These are phyloP conservation scores for Altica lythri DNA, from an alignment of 2,888 invertebrate genomes.

Conservation along the genomic window DNA sequence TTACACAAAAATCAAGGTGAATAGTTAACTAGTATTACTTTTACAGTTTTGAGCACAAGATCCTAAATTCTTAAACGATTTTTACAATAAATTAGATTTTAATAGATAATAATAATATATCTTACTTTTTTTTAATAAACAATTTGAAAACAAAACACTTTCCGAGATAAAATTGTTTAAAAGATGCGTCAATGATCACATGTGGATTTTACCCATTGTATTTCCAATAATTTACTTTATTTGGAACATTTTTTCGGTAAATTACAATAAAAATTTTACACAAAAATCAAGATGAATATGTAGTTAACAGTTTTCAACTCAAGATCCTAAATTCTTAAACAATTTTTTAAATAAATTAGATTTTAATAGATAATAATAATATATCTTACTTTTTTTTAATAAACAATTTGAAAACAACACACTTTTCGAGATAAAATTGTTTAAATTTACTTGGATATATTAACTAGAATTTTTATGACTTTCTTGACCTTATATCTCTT, in stretches of 20 bases:
- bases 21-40: neutral
- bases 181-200: no score
- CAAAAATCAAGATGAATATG: no score
- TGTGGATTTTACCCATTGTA: no score
- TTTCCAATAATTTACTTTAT: no score
- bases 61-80: neutral
- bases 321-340: neutral
- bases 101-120: neutral
- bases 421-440: neutral
- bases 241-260: no score
- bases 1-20: no score
- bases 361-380: neutral
- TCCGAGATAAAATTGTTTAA: neutral
- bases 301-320: neutral
- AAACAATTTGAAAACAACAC: neutral
- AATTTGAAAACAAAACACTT: neutral
- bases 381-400: neutral
- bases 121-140: neutral
- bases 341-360: neutral
- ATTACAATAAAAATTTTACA: no score
- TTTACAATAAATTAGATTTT: neutral
- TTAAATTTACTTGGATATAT: neutral
- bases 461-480: conserved; percentile 8
- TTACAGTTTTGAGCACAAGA: neutral
- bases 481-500: conserved; percentile 31